Conservation (phyloP, 2,797 vertebrate species). For the Ataeniobius toweri region DNA sequence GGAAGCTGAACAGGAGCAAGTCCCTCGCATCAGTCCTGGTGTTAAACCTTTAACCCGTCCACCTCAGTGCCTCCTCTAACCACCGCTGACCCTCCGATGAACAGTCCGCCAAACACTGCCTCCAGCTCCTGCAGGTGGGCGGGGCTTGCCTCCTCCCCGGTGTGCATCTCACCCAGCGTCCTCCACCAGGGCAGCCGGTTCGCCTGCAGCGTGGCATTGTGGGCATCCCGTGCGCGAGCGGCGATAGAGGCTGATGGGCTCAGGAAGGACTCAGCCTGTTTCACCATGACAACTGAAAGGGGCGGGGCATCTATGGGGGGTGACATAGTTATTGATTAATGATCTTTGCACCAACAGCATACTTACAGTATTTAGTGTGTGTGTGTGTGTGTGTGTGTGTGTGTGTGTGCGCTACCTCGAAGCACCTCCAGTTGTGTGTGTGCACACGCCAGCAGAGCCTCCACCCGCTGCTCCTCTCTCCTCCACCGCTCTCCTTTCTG, state of each 20-base stretch:
- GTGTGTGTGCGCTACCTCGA: conserved; percentile 36
- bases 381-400: conserved; percentile 4
- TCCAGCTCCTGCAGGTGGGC: conserved; percentile 74
- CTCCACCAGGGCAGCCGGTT: conserved; percentile 89
- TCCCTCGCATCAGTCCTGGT: background rate
- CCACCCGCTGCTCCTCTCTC: conserved; percentile 78
- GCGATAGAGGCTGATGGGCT: conserved; percentile 85
- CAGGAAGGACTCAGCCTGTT: conserved; percentile 79
- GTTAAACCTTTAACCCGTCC: conserved; percentile 3
- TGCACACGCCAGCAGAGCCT: conserved; percentile 87
- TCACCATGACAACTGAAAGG: conserved; percentile 74
- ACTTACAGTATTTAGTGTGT: background rate
- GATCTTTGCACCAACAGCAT: background rate
- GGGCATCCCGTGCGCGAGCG: conserved; percentile 84
- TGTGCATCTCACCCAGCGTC: conserved; percentile 74
- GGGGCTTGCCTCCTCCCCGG: conserved; percentile 12
- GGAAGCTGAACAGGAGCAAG: no score
- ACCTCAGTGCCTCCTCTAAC: background rate
- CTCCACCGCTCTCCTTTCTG: conserved; percentile 75
- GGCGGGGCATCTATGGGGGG: conserved; percentile 83
- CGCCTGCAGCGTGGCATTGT: conserved; percentile 83
- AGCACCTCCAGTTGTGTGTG: conserved; percentile 83
- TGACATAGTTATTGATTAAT: background rate
- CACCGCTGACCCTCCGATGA: conserved; percentile 63
- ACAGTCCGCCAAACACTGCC: conserved; percentile 83